Evolutionary conservation across 2,113 vertebrate genomes (phyloP), one percentile per base, ranked within the genome.

Genomic region (Rallus limicola): DNA sequence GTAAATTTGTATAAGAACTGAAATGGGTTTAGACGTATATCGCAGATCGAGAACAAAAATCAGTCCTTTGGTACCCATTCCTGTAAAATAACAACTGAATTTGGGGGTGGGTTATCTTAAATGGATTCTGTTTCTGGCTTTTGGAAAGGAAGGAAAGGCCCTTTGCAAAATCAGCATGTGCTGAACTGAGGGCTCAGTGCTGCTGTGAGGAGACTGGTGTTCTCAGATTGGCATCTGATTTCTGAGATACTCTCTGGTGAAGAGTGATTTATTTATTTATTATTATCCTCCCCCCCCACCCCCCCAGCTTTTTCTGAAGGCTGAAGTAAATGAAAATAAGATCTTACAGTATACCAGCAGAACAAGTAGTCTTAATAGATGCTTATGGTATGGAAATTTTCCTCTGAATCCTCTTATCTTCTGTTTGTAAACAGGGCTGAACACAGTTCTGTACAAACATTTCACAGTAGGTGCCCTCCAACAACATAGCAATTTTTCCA

Each of bases 321-420:
- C 33, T 68, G 71, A 38, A 84, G 60, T 88, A 93, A 94, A 92
- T 86, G 62, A 58, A 91, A 78, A 81, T 69, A 58, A 55, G 44
- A 72, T 86, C 67, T 92, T 95, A 80, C 0, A 12, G 70, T 92
- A 53, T 50, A 89, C 52, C 68, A 94, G 55, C 93, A 94, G 94
- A 96, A 96, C 86, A 96, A 75, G 82, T 59, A 64, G 40, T 96
- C 60, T 58, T 94, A 94, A 80, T 74, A 94, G 90, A 88, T 94
- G 75, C 67, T 92, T 91, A 75, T 80, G 69, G 72, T 87, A 85
- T 96, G 93, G 86, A 95, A 94, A 94, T 97, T 96, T 95, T n/a
- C 67, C 38, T 82, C 80, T 78, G 70, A 82, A 83, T 92, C 50
- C 78, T 65, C 88, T 87, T 85, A 76, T 34, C 85, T 90, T 69